Base-by-base conservation (phyloP, 2,113 vertebrate species). In the Proteles cristata region DNA sequence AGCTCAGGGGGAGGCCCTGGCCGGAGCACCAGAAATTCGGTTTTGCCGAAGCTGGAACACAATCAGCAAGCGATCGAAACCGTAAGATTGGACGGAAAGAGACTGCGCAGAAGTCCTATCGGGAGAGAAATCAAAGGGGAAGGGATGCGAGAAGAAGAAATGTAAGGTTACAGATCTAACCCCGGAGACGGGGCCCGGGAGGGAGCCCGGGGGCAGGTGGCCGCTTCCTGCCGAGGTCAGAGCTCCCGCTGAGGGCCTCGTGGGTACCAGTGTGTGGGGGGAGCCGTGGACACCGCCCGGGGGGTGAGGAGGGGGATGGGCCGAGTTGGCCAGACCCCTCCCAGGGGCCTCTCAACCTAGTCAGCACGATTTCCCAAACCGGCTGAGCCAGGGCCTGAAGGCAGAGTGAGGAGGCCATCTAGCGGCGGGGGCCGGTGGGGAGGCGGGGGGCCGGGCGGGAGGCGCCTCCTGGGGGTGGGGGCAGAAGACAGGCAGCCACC, bases 361-460 rank as follows among this genome's bases (percentile, higher is more conserved):
- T 39, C 50, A 8, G 92, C 7, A 17, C 31, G 12, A 50, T 73
- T 90, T 83, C 81, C 88, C 85, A 83, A 74, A 43, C 35, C 3
- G 1, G 9, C 69, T 1, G n/a, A 35, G 63, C 48, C 21, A 0
- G 21, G 63, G 43, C 55, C 76, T 0, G 88, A 96, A 96, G 96
- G 94, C 97, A 97, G 97, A 94, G 95, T 88, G 96, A 98, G 95
- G 96, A 69, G 94, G 95, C 97, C 98, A 98, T 97, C 98, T 98
- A 97, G 98, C 43, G 98, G 93, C 53, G 5, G 98, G 98, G 97
- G 93, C 68, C 14, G 28, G 89, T 33, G 92, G 93, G 77, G 31
- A 26, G 76, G 69, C 43, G 61, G 8, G 43, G 80, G 87, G 35
- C 48, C 31, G 15, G 26, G 71, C 48, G 4, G 55, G 61, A 92